Percentiles rank a stretch among this genome's conserved stretches.
These are phyloP conservation scores for Upupa epops DNA, from an alignment of 2,113 vertebrate species.

Conservation along the genomic window DNA sequence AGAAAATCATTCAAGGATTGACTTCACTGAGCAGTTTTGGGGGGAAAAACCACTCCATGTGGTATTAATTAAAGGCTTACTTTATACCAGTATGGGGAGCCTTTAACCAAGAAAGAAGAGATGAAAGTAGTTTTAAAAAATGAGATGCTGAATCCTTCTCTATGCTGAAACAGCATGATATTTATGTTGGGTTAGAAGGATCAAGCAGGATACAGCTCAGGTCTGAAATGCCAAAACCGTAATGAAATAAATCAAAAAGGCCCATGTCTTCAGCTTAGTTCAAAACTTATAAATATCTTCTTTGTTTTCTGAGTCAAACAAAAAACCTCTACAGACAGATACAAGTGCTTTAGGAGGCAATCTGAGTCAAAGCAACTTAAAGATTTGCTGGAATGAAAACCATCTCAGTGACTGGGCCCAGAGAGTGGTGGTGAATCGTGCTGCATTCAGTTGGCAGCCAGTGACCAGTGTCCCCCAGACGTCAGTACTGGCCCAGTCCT, in stretches of 20 bases:
- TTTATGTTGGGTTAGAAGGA: conserved; percentile 37
- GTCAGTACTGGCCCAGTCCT: too few species aligned
- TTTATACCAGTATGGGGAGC: neutral
- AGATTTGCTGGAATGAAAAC: neutral
- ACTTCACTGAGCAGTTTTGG: neutral
- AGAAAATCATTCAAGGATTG: conserved; percentile 21
- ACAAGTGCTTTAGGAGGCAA: neutral
- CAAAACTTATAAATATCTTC: conserved; percentile 11
- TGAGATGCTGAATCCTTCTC: neutral
- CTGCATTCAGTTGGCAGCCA: too few species aligned
- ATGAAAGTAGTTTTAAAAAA: conserved; percentile 46
- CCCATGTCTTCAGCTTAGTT: neutral
- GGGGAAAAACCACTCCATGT: conserved; percentile 12
- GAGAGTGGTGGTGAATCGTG: too few species aligned
- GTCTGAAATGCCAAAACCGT: conserved; percentile 46
- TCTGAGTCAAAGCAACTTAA: neutral
- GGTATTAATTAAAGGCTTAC: conserved; percentile 57
- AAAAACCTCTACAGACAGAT: neutral
- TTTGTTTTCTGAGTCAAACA: conserved; percentile 3
- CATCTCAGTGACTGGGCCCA: neutral
- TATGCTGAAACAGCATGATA: neutral
- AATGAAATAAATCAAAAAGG: conserved; percentile 47
- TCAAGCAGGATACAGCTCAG: conserved; percentile 16
- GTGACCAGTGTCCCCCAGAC: too few species aligned
- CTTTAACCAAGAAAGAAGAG: conserved; percentile 33